Evolutionary conservation across 2,797 vertebrate species (phyloP).

Genomic region (Myotis planiceps): DNA sequence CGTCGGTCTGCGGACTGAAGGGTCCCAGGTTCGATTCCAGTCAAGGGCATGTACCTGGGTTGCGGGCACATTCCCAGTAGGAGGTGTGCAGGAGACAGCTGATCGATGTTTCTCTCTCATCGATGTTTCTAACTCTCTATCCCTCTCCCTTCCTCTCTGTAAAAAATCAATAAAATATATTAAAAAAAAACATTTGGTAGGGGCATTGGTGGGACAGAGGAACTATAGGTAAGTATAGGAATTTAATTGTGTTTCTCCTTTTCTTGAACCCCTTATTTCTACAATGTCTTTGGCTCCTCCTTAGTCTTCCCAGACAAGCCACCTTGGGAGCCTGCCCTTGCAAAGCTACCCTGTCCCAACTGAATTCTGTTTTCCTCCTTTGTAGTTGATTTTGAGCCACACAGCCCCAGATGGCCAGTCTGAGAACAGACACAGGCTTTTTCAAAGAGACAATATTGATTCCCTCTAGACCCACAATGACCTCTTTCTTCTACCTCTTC

Average conservation of each 20-base stretch:
- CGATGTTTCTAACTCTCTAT: too few relatives aligned
- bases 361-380: constrained; percentile 75
- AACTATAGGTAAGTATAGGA: background rate
- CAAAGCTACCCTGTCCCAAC: constrained; percentile 58
- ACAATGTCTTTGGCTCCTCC: background rate
- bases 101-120: too few relatives aligned
- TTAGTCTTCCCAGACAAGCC: background rate
- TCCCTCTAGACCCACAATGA: constrained; percentile 81
- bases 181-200: constrained; percentile 63
- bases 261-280: background rate
- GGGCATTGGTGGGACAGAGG: background rate
- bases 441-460: constrained; percentile 84
- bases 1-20: too few relatives aligned
- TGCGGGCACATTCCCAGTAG: too few relatives aligned
- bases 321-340: constrained; percentile 29
- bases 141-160: too few relatives aligned
- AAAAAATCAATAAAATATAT: too few relatives aligned
- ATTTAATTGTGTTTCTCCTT: background rate
- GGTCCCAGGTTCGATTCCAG: too few relatives aligned
- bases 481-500: constrained; percentile 79
- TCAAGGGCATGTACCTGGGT: too few relatives aligned
- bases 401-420: constrained; percentile 85
- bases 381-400: constrained; percentile 81
- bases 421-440: constrained; percentile 82
- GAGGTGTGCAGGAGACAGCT: too few relatives aligned